These are phyloP conservation scores for Oreochromis spilurus DNA, from an alignment of 2,113 vertebrate species.

Conservation along the genomic window DNA sequence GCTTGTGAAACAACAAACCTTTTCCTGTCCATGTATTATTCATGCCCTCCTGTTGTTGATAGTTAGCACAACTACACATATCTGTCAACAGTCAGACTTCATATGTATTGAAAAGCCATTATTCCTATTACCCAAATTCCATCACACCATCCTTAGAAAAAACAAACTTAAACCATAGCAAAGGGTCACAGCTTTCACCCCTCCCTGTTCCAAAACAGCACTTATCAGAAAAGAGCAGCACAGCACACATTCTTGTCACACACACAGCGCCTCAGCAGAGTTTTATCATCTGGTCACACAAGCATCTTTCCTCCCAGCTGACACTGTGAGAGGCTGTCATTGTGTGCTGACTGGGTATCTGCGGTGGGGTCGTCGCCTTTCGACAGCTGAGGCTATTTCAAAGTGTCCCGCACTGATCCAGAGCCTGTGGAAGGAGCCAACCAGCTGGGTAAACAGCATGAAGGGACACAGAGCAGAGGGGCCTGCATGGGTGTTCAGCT, in stretches of 20 bases:
- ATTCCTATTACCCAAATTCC: constrained; percentile 8
- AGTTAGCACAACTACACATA: not conserved
- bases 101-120: not conserved
- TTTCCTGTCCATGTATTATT: not conserved
- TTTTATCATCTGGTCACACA: constrained; percentile 63
- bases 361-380: constrained; percentile 35
- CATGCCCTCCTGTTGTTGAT: not conserved
- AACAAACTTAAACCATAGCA: not conserved
- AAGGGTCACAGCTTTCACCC: not conserved
- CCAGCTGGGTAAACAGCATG: constrained; percentile 67
- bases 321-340: constrained; percentile 37
- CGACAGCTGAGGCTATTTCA: constrained; percentile 54
- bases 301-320: constrained; percentile 35
- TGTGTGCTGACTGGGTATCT: constrained; percentile 53
- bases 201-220: constrained; percentile 27
- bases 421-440: constrained; percentile 36
- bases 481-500: constrained; percentile 33
- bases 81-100: not conserved
- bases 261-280: not conserved
- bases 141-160: not conserved
- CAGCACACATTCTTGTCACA: not conserved
- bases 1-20: not conserved
- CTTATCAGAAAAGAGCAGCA: constrained; percentile 42
- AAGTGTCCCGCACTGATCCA: constrained; percentile 57
- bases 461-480: constrained; percentile 43